These are phyloP conservation scores for Phytoseiulus persimilis DNA, from an alignment of 2,888 invertebrate genomes.

Conservation along the genomic window DNA sequence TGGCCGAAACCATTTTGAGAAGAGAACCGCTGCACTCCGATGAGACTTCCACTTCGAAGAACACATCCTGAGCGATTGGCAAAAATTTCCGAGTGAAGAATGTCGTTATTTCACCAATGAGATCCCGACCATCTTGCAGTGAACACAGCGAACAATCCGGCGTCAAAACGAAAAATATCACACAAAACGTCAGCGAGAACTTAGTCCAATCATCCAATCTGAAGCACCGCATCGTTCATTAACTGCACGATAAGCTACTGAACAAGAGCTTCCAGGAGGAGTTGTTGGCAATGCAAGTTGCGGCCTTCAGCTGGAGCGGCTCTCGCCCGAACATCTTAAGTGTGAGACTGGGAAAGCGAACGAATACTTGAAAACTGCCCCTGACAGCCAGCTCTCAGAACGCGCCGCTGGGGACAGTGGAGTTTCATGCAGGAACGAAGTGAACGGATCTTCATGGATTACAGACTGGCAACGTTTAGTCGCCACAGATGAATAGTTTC, in stretches of 20 bases:
- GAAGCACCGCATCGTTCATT: not conserved
- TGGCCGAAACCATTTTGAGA: conserved; percentile 17
- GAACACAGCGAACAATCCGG: not conserved
- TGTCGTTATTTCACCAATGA: conserved; percentile 10
- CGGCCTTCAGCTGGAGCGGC: conserved; percentile 5
- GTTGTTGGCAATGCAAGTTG: not conserved
- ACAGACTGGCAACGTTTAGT: not conserved
- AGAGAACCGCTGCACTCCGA: conserved; percentile 21
- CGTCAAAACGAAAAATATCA: not conserved
- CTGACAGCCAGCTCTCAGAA: not conserved
- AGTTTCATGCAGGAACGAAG: not conserved
- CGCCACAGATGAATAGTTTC: not conserved
- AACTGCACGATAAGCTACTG: not conserved
- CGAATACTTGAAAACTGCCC: conserved; percentile 5
- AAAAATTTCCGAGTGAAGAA: conserved; percentile 15
- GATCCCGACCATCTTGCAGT: not conserved
- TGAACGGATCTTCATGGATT: not conserved
- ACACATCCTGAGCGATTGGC: conserved; percentile 31
- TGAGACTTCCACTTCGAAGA: conserved; percentile 15
- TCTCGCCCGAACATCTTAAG: conserved; percentile 5
- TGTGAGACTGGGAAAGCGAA: conserved; percentile 5
- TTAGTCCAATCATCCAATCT: not conserved
- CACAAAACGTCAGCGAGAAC: not conserved
- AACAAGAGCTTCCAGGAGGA: conserved; percentile 5
- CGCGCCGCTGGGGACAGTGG: not conserved